Evolutionary conservation across 2,797 vertebrate species (phyloP), one percentile per base, ranked within the genome.

Genomic region (Zalophus californianus): DNA sequence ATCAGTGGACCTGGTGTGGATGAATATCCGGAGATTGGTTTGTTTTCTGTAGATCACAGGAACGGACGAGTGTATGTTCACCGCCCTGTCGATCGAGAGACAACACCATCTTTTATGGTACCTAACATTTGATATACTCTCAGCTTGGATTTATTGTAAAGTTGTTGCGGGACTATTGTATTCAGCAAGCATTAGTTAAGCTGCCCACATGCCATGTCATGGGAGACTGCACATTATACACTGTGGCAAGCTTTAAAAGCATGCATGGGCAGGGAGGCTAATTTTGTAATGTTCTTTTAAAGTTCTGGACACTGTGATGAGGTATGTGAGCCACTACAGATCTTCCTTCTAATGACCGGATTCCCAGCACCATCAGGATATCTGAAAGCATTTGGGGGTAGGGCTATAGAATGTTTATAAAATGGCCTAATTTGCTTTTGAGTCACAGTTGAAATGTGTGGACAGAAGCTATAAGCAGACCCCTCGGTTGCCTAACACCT

Each of bases 1-100:
- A 98, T 99, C 92, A 98, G 94, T 27, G 99, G 99, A 10, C 95
- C 98, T 0, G 99, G 99, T 3, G 99, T 99, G 56, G 83, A 98
- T 7, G 2, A 97, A 10, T 2, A 73, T 0, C 99, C 99, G 0
- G 18, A 98, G 89, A 3, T 18, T 0, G 98, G 97, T 0, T 32
- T 99, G 48, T 99, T 99, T 96, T 91, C 70, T 35, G 98, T 99
- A 7, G 0, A 99, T 25, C 84, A 98, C 16, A 0, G 0, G 0
- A 93, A 4, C 0, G 99, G 99, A 1, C 0, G 3, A 0, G 97
- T 99, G 32, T 98, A 0, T 0, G 98, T 98, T 3, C 98, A 97
- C 75, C 84, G 10, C 44, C 0, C 98, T 2, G 94, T 99, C 0
- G 99, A 99, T 98, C 97, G 99, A 92, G 99, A 99, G 96, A 0